phyloP scores from a whole-genome alignment of 2,888 invertebrate genomes.

The Tromatobia lineatoria region DNA sequence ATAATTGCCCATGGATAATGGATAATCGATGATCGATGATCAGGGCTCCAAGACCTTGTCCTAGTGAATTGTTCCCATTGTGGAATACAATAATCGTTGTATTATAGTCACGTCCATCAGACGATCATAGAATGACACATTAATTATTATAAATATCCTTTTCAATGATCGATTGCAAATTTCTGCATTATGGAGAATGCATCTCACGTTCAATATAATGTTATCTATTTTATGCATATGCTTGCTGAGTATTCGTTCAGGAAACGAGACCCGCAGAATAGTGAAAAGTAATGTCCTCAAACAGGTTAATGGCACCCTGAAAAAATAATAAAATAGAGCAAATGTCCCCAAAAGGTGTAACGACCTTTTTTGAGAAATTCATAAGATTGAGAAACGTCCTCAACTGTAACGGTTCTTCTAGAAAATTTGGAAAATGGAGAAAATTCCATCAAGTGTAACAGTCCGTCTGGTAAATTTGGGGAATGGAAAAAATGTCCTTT shows the following conservation, averaged over 20 bases:
- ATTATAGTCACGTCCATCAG: constrained; percentile 16
- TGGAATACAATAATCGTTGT: constrained; percentile 5
- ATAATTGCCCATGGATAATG: constrained; percentile 58
- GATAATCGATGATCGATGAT: constrained; percentile 44
- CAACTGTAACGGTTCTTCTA: background rate
- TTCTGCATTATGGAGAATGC: constrained; percentile 14
- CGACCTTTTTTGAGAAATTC: no score
- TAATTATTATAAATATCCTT: constrained; percentile 39
- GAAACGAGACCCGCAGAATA: background rate
- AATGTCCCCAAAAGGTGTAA: no score
- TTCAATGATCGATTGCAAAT: constrained; percentile 38
- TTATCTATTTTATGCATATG: background rate
- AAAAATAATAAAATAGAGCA: no score
- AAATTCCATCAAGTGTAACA: no score
- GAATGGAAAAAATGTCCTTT: no score
- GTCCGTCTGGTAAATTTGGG: no score
- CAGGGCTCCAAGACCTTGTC: constrained; percentile 62
- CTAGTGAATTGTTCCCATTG: constrained; percentile 62
- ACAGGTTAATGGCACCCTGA: no score
- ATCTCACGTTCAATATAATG: background rate
- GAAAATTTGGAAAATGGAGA: no score
- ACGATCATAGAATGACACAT: constrained; percentile 29
- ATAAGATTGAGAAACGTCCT: no score
- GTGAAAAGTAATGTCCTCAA: no score
- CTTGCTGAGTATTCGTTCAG: background rate